Evolutionary conservation across 2,797 vertebrate genomes (phyloP), one percentile per base, ranked within the genome.

Genomic region (Acanthiza pusilla): DNA sequence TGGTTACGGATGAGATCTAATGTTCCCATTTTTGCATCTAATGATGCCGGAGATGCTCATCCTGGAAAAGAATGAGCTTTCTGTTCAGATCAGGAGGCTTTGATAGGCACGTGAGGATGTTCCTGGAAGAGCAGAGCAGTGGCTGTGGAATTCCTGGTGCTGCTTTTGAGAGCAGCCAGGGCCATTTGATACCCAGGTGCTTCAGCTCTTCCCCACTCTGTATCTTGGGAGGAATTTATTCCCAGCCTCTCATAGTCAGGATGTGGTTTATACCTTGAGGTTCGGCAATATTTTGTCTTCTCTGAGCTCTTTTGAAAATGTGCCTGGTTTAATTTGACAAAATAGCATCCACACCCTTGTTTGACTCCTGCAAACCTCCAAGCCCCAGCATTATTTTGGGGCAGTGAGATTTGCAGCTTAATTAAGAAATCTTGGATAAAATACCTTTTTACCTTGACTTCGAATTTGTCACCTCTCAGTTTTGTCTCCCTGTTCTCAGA

Each of bases 1-100:
- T 82, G 75, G 72, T 62, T 94, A 90, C 13, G 40, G 70, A 62
- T 51, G 66, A 96, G 94, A 60, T 65, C 70, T 67, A 71, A 93
- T 51, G 81, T 84, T 85, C 92, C 76, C 4, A 38, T 51, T 72
- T 87, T 78, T 93, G 81, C 53, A 4, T 76, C 87, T 95, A 90
- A 91, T 40, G 58, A 71, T 67, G 78, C 92, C 80, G 94, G 95
- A 93, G 90, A 50, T 16, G 50, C 92, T 73, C 5, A 3, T 40
- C 43, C 43, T 73, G 60, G n/a, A 43, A 66, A 76, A 70, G 63
- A 22, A 85, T 8, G 82, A 93, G 51, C 16, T 36, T 40, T 42
- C 48, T 32, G 0, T 10, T 42, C 18, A 22, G n/a, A 50, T n/a
- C 26, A 18, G 38, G 36, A 58, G 18, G 8, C 55, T 77, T 36